phyloP scores from a whole-genome alignment of 2,797 vertebrate genomes.

The Hippoglossus hippoglossus region DNA sequence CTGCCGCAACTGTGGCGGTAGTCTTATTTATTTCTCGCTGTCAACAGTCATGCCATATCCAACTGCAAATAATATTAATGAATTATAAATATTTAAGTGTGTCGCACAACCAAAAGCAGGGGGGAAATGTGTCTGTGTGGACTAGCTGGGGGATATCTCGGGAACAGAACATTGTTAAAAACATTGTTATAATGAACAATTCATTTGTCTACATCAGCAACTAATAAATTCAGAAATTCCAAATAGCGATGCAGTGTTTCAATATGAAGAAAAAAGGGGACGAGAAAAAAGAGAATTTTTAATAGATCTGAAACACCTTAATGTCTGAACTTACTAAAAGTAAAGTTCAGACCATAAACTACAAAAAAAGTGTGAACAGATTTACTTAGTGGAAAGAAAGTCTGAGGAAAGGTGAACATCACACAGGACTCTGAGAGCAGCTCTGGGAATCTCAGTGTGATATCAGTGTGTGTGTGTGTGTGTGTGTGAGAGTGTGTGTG shows the following conservation, averaged over 20 bases:
- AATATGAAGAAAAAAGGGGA: background rate
- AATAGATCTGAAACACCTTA: background rate
- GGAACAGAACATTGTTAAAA: constrained; percentile 35
- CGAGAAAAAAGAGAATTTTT: background rate
- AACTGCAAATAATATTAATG: constrained; percentile 72
- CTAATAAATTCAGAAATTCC: constrained; percentile 17
- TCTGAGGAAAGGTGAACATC: constrained; percentile 53
- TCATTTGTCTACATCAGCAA: constrained; percentile 35
- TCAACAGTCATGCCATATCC: constrained; percentile 64
- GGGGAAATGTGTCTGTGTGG: background rate
- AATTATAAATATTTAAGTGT: constrained; percentile 65
- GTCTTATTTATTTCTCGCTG: constrained; percentile 69
- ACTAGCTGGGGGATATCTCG: constrained; percentile 12
- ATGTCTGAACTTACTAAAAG: constrained; percentile 2
- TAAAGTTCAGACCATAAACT: constrained; percentile 33
- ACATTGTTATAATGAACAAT: constrained; percentile 53
- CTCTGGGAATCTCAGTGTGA: constrained; percentile 43
- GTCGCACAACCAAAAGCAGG: constrained; percentile 19
- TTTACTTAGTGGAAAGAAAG: constrained; percentile 50
- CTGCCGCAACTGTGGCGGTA: constrained; percentile 38
- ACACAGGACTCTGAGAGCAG: constrained; percentile 37
- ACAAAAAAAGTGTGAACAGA: constrained; percentile 30
- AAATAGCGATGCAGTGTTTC: background rate
- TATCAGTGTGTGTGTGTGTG: constrained; percentile 11
- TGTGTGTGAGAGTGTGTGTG: constrained; percentile 15